Conservation (phyloP, 2,113 vertebrate species). For the Tychaedon coryphoeus region DNA sequence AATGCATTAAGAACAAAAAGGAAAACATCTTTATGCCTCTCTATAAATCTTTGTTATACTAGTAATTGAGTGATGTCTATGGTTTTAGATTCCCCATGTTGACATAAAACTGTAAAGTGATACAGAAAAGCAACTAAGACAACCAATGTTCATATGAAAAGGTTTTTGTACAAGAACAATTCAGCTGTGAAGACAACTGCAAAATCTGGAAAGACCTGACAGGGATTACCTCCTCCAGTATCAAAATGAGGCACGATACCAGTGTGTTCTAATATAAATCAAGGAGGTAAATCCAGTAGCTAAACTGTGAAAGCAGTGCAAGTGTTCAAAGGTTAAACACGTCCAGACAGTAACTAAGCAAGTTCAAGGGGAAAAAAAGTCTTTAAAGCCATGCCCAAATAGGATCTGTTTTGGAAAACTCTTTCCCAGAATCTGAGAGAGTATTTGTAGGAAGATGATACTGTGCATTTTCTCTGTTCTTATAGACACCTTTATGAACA, state of each 20-base stretch:
- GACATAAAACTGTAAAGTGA: neutral
- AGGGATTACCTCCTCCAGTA: neutral
- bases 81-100: neutral
- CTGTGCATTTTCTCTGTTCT: neutral
- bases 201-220: neutral
- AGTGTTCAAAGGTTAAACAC: neutral
- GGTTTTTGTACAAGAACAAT: rapidly evolving
- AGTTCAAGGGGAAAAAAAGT: neutral
- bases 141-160: neutral
- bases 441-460: neutral
- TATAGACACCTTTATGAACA: neutral
- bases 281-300: neutral
- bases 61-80: neutral
- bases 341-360: neutral
- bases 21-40: neutral
- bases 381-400: neutral
- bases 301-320: neutral
- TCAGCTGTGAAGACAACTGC: neutral
- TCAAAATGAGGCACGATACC: neutral
- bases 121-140: neutral
- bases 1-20: neutral
- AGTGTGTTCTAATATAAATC: neutral
- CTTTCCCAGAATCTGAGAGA: neutral
- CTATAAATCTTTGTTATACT: neutral
- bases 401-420: neutral